Evolutionary conservation across 2,888 invertebrate genomes (phyloP), one percentile per base, ranked within the genome.

Genomic region (Xiphydria camelus): DNA sequence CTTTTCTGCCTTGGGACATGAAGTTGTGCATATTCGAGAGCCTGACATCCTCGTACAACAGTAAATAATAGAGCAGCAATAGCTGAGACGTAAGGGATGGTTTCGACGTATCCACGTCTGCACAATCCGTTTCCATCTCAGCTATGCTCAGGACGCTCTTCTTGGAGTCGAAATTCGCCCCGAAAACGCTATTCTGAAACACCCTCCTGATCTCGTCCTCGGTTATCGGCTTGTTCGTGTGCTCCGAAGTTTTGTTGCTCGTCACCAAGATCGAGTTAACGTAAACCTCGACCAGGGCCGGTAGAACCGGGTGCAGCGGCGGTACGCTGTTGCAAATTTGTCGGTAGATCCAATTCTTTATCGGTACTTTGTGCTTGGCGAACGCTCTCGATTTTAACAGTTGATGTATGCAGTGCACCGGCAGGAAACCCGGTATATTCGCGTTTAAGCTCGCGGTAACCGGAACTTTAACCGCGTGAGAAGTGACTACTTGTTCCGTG

Each of bases 321-420:
- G 90, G 85, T 1, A 86, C 85, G 57, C 92, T 89, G 56, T 86
- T 86, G 66, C 93, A 91, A 44, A 97, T 89, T 78, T 98, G 97
- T 57, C 86, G 85, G 66, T 94, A 96, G 54, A 97, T 96, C 97
- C 97, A 97, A 64, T 88, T 91, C 77, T 94, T 95, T 4, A 97
- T 95, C 0, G 94, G 92, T 1, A 97, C 95, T 75, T 93, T 91
- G 72, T 97, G 93, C 73, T 96, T 97, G 0, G 94, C 91, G 73
- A 97, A 97, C 0, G 94, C 93, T 53, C 96, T 80, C 4, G 93
- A 94, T 73, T 95, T 95, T 9, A 98, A 78, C 32, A 97, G 78
- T 70, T 97, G 97, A 69, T 96, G 94, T 58, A 97, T 94, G 71
- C 97, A 97, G 75, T 97, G 96, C 10, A 97, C 91, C 0, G 97